Evolutionary conservation across 2,113 vertebrate genomes (phyloP), one percentile per base, ranked within the genome.

Genomic region (Xerus inauris): DNA sequence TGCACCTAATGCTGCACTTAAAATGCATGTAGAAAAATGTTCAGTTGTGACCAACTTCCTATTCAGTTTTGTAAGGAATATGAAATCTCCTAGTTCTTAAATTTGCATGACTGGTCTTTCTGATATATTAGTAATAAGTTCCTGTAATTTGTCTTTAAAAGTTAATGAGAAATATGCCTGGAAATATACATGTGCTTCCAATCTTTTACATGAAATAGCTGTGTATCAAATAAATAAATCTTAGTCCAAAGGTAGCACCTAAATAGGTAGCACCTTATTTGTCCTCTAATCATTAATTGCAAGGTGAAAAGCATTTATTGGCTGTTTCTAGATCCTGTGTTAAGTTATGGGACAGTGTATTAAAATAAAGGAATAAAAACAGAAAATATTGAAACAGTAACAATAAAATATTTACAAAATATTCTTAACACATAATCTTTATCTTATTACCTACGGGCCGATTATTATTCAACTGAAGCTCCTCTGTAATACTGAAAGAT

Each of bases 241-340:
- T 84, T 87, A 87, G 71, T 45, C 59, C 26, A 54, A 67, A 6
- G 10, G 2, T 80, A 42, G 32, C 22, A 40, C 16, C 12, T 14
- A 30, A 49, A 95, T 42, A 90, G 8, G 35, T 80, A 30, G 20
- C 42, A 69, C 47, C 30, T 65, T 71, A 67, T 76, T 91, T 91
- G n/a, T 64, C 51, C 82, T 79, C n/a, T 95, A 54, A 59, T 86
- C 73, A 84, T 49, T 89, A 47, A 84, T 87, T 67, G 62, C 75
- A 89, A 94, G 83, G 94, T 93, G 94, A 95, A 45, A 97, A 73
- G 93, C 86, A 97, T 96, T 97, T 94, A 73, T 93, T 96, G 96
- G 94, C 89, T 97, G 1, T 84, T 79, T 94, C 75, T 84, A 67
- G 40, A 71, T 45, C 30, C 54, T 67, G 3, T 64, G 35, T 73